phyloP scores from a whole-genome alignment of 2,797 vertebrate genomes.

The Monodelphis domestica region DNA sequence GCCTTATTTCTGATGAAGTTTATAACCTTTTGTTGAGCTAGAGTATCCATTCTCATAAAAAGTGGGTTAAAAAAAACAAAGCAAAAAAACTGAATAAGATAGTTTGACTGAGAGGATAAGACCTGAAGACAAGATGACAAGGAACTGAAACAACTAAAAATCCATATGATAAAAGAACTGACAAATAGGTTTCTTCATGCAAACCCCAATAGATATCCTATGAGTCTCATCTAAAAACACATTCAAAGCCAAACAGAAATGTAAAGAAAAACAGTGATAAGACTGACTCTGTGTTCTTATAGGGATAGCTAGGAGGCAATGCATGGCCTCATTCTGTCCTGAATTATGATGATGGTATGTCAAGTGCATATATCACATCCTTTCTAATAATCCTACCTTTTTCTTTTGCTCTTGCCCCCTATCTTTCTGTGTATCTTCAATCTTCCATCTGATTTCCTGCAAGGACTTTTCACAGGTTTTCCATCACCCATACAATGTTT shows the following conservation, averaged over 20 bases:
- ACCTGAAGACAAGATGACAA: not conserved
- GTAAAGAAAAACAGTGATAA: not conserved
- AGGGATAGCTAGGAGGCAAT: not conserved
- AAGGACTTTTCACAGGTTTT: constrained; percentile 5
- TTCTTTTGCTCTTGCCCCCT: not conserved
- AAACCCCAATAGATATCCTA: not conserved
- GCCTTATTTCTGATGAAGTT: not conserved
- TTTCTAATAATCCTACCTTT: not conserved
- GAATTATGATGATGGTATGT: constrained; percentile 25
- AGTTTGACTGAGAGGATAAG: not conserved
- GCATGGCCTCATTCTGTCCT: not conserved
- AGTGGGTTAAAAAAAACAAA: not conserved
- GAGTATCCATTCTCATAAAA: not conserved
- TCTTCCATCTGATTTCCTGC: not conserved
- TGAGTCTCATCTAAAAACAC: constrained; percentile 25
- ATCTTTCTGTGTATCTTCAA: not conserved
- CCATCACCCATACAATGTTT: not conserved
- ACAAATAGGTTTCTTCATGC: not conserved
- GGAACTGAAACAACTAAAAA: not conserved
- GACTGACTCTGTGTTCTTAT: not conserved
- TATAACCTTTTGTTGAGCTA: not conserved
- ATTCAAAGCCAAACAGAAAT: constrained; percentile 18
- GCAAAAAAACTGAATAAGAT: too few relatives aligned
- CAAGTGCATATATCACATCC: not conserved
- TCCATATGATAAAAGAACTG: not conserved